Percentiles rank a stretch among this genome's conserved stretches.
These are phyloP conservation scores for Sebastes melanostomus DNA, from an alignment of 2,797 vertebrate genomes.

Conservation along the genomic window DNA sequence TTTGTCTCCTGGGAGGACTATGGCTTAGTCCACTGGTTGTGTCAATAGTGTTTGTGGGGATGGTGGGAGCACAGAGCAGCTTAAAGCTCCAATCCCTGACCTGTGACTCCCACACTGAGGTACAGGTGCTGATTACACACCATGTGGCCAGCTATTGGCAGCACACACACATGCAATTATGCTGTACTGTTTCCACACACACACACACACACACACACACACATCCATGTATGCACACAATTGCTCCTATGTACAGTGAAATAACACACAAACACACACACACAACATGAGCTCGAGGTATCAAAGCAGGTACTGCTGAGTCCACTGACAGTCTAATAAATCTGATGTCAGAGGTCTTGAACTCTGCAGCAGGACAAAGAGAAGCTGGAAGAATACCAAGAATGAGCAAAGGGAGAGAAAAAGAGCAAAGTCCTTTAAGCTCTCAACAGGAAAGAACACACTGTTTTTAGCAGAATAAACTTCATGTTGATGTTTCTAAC, in stretches of 20 bases:
- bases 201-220: neutral
- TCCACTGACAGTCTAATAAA: slow-evolving; percentile 67
- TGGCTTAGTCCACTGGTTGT: slow-evolving; percentile 45
- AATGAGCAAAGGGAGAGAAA: slow-evolving; percentile 4
- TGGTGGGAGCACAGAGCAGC: slow-evolving; percentile 19
- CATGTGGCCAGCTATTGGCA: slow-evolving; percentile 33
- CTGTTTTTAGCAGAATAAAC: neutral
- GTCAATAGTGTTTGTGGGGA: slow-evolving; percentile 19
- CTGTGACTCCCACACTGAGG: slow-evolving; percentile 39
- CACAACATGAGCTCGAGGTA: slow-evolving; percentile 35
- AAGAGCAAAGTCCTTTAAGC: neutral
- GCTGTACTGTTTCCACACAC: slow-evolving; percentile 1
- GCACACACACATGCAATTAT: slow-evolving; percentile 17
- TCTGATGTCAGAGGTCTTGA: slow-evolving; percentile 60
- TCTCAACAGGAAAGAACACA: neutral
- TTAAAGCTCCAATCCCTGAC: slow-evolving; percentile 49
- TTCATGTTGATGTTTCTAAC: neutral
- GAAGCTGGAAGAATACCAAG: slow-evolving; percentile 19
- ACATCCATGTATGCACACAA: neutral
- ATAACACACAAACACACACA: slow-evolving; percentile 8
- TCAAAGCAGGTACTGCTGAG: slow-evolving; percentile 62
- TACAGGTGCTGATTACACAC: slow-evolving; percentile 45
- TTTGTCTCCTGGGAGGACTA: slow-evolving; percentile 17
- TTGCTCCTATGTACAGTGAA: neutral
- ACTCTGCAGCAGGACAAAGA: slow-evolving; percentile 45